phyloP scores from a whole-genome alignment of 2,888 invertebrate species.

The Perizoma flavofasciatum region DNA sequence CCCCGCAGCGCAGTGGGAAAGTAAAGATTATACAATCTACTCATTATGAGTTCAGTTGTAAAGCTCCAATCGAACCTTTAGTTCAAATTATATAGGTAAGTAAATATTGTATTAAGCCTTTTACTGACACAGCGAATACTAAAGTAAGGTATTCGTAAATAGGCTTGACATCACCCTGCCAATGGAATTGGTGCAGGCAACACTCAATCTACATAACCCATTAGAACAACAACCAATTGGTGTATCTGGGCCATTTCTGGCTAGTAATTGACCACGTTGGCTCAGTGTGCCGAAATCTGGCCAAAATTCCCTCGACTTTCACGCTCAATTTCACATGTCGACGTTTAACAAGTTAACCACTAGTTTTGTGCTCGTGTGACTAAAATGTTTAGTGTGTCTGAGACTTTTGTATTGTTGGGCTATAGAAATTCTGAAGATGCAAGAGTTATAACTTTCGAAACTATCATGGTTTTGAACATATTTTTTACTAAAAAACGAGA shows the following conservation, averaged over 20 bases:
- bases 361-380: conserved; percentile 1
- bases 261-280: conserved; percentile 47
- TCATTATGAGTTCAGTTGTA: too few relatives aligned
- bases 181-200: conserved; percentile 33
- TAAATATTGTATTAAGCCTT: too few relatives aligned
- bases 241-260: conserved; percentile 38
- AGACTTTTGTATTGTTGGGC: conserved; percentile 3
- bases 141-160: neutral
- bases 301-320: conserved; percentile 39
- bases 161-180: conserved; percentile 14
- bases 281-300: conserved; percentile 28
- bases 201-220: conserved; percentile 35
- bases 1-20: too few relatives aligned
- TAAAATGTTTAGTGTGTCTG: conserved; percentile 1
- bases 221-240: conserved; percentile 36
- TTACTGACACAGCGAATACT: too few relatives aligned
- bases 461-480: too few relatives aligned
- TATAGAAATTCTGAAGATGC: neutral
- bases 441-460: too few relatives aligned
- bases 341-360: conserved; percentile 1
- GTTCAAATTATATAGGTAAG: too few relatives aligned
- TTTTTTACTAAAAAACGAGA: too few relatives aligned
- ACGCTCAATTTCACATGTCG: conserved; percentile 52
- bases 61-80: too few relatives aligned
- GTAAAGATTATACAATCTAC: too few relatives aligned